Evolutionary conservation across 1,140 invertebrate species (phyloP), one percentile per base, ranked within the genome.

Genomic region (Eumaeus atala): DNA sequence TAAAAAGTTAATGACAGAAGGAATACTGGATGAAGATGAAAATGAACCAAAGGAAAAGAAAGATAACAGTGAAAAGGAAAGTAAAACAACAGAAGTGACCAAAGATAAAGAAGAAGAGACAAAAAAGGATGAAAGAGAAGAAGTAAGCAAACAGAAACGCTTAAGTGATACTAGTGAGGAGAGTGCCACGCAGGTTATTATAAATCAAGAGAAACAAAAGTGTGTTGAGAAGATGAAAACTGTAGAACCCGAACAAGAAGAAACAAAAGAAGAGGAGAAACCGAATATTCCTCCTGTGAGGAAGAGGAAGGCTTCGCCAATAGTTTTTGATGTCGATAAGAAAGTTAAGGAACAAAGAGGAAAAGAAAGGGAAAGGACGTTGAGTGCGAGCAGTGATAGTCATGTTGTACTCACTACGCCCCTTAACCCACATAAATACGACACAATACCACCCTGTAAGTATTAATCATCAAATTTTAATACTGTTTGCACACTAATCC

Each of bases 291-390:
- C 73, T 1, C 66, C 62, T 3, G 52, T 61, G 8, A 88, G 76
- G 59, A 88, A 82, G 51, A 67, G 80, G 36, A 88, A 74, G 64
- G 81, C 77, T 0, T 90, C 89, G 0, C 89, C 90, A 0, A 90
- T 90, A 36, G 72, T 90, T 51, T 90, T 90, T 61, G 81, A 88
- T 70, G 74, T 80, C 4, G 67, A 66, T 34, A 82, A 81, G 54
- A 79, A 70, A 58, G 69, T 64, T 34, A 79, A 67, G 59, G 65
- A 67, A 55, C 69, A 71, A 17, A 66, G 38, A 61, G 52, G 47
- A 73, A 62, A 59, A 59, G 64, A 64, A 56, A 38, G 75, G 61
- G 72, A 74, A 62, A 75, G 73, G 49, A 84, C 72, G 7, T 73
- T 73, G 10, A 85, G 77, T 58, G 70, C 76, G 42, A 70, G 86